Evolutionary conservation across 2,113 vertebrate species (phyloP).

Genomic region (Lipotes vexillifer): DNA sequence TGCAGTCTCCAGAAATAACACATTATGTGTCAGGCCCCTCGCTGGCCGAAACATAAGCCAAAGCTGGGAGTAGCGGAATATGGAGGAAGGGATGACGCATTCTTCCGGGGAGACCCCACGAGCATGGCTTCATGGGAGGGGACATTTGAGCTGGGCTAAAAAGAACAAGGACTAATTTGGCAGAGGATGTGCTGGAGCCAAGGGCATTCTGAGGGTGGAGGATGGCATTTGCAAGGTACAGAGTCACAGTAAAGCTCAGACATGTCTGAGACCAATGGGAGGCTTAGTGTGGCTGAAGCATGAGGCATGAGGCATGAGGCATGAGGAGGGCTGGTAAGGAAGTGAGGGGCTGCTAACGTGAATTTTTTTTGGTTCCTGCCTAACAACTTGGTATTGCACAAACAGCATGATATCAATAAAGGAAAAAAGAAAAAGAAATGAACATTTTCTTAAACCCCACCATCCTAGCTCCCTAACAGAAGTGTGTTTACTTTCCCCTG

Average conservation of each 20-base stretch:
- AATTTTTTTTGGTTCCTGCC: neutral
- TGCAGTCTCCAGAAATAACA: neutral
- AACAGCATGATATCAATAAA: neutral
- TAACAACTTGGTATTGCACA: neutral
- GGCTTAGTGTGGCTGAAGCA: neutral
- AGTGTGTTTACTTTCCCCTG: neutral
- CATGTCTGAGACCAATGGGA: neutral
- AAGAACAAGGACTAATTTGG: neutral
- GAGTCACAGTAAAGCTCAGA: neutral
- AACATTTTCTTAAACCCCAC: neutral
- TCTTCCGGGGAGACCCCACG: neutral
- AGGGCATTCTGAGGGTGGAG: neutral
- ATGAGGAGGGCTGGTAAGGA: neutral
- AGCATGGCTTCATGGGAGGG: neutral
- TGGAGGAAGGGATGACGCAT: neutral
- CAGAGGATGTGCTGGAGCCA: neutral
- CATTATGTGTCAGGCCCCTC: neutral
- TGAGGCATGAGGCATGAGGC: neutral
- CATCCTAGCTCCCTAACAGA: neutral
- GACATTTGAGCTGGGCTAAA: neutral
- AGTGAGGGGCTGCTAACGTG: neutral
- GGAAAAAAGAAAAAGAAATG: neutral
- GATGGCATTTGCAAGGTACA: neutral
- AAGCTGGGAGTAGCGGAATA: neutral
- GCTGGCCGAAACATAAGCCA: neutral